phyloP scores from a whole-genome alignment of 2,113 vertebrate genomes.

The Miniopterus natalensis region DNA sequence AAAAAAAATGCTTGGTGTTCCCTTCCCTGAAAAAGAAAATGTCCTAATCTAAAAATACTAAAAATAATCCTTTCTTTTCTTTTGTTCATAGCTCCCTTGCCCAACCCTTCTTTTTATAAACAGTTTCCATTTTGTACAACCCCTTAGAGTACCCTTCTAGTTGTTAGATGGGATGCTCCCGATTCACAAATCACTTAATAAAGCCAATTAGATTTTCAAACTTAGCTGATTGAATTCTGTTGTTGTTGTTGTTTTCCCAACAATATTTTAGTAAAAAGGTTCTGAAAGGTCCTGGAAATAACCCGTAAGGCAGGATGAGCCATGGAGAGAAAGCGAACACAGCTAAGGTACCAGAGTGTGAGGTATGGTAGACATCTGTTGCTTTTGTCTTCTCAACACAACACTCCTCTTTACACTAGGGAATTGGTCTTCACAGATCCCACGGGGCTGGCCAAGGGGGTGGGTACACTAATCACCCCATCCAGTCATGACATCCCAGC shows the following conservation, averaged over 20 bases:
- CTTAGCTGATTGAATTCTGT: not conserved
- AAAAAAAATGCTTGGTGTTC: not conserved
- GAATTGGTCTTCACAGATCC: conserved; percentile 26
- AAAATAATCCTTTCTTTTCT: not conserved
- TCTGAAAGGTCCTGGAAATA: conserved; percentile 12
- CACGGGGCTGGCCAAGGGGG: not conserved
- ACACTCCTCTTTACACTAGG: not conserved
- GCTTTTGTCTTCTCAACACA: conserved; percentile 62
- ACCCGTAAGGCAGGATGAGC: not conserved
- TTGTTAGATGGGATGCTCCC: not conserved
- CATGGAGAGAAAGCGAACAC: not conserved
- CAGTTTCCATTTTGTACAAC: not conserved
- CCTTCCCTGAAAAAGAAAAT: not conserved
- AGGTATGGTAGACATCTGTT: conserved; percentile 65
- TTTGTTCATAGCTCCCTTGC: not conserved
- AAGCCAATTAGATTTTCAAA: not conserved
- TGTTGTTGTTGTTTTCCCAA: not conserved
- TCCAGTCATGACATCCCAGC: not conserved
- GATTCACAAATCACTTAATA: not conserved
- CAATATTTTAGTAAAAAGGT: not conserved
- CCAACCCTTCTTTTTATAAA: not conserved
- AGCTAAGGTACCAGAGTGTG: not conserved
- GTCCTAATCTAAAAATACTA: not conserved
- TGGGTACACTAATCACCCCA: not conserved
- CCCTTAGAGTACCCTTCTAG: not conserved